Evolutionary conservation across 2,888 invertebrate species (phyloP), one percentile per base, ranked within the genome.

Genomic region (Cheilosia grossa): DNA sequence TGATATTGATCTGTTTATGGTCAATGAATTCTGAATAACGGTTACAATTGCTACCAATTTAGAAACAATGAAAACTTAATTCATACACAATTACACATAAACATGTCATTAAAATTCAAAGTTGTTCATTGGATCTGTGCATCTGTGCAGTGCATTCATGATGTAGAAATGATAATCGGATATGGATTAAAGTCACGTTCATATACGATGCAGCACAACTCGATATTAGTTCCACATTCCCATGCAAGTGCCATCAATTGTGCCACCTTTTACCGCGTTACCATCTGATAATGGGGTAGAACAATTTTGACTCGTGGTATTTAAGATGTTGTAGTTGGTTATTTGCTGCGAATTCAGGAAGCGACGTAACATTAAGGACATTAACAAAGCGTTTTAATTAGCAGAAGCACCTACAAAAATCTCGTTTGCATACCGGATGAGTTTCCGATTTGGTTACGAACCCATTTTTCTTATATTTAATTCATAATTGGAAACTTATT

Each of bases 141-240:
- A 37, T 49, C 33, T 24, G 33, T 66, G 54, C 66, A 37, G 6
- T 56, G 44, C n/a, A 30, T 15, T 2, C 54, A 49, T 66, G 30
- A 7, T 15, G 49, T 40, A 15, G 30, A 53, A 33, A 49, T 58
- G n/a, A 19, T 47, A 53, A 61, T 42, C 44, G 42, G 37, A 66
- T 69, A 54, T 10, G 44, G 33, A 61, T 69, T 54, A 19, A 69
- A 77, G 77, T 69, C 77, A 77, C 77, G 69, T 77, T 61, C 69
- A 19, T 4, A 24, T 33, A 40, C 33, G 54, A 33, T 54, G 37
- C 77, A 69, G 40, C 69, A 61, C 61, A 53, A 37, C 53, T 69
- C 54, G 69, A 53, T 69, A 67, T 61, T 53, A 37, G 59, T 77
- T 67, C 30, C 21, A 19, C 37, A 21, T 21, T 27, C 42, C 6